These are phyloP conservation scores for Philotrypesis tridentata DNA, from an alignment of 1,140 invertebrate species.

Conservation along the genomic window DNA sequence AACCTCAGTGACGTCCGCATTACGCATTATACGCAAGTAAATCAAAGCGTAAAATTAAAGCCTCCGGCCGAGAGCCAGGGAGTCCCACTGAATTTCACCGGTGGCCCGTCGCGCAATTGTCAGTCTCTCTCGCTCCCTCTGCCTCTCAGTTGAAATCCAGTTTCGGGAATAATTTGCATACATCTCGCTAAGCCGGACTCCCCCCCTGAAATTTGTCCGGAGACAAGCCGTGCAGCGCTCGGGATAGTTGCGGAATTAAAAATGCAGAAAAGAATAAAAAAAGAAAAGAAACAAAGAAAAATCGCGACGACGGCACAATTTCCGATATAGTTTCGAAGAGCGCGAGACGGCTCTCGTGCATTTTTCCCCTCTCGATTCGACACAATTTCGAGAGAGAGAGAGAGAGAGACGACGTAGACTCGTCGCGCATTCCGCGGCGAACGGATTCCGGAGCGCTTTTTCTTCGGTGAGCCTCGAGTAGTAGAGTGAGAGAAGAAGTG, in stretches of 20 bases:
- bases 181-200: too few relatives aligned
- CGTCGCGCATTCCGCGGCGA: slow-evolving; percentile 51
- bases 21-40: too few relatives aligned
- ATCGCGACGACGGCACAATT: background rate
- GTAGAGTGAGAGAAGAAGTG: slow-evolving; percentile 53
- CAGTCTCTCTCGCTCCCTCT: too few relatives aligned
- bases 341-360: background rate
- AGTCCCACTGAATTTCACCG: background rate
- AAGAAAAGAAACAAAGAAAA: too few relatives aligned
- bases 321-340: slow-evolving; percentile 3
- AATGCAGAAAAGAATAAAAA: too few relatives aligned
- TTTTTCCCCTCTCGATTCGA: slow-evolving; percentile 20
- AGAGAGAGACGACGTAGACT: slow-evolving; percentile 16
- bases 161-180: background rate
- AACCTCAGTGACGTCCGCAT: too few relatives aligned
- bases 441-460: slow-evolving; percentile 66
- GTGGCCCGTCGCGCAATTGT: too few relatives aligned
- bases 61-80: too few relatives aligned
- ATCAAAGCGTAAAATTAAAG: background rate
- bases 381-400: slow-evolving; percentile 29
- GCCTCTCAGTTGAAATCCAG: background rate
- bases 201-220: too few relatives aligned
- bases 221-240: too few relatives aligned
- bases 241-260: too few relatives aligned
- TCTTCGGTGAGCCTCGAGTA: slow-evolving; percentile 53